Conservation (phyloP, 2,888 invertebrate species). For the Colostygia pectinataria region DNA sequence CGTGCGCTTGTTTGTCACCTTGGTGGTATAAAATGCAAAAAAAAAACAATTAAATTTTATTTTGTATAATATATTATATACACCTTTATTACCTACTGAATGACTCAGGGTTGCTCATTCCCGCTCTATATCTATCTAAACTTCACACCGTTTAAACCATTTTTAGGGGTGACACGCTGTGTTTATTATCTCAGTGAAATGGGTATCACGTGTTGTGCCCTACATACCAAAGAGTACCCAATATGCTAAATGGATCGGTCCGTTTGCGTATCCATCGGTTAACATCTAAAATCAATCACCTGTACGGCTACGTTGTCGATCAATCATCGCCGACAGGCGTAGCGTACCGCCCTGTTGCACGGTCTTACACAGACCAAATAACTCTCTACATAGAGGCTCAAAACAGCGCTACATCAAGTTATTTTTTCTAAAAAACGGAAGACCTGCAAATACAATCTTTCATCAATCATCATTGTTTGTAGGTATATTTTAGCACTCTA, state of each 20-base stretch:
- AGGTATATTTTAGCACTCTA: no score
- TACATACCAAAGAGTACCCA: conserved; percentile 27
- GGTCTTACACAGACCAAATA: conserved; percentile 11
- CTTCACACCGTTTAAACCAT: neutral
- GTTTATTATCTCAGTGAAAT: conserved; percentile 27
- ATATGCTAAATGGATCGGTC: conserved; percentile 43
- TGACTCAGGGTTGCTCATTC: no score
- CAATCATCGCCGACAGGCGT: conserved; percentile 50
- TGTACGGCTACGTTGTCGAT: conserved; percentile 43
- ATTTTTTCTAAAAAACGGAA: no score
- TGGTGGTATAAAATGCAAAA: no score
- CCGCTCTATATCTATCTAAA: no score
- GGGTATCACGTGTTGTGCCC: conserved; percentile 24
- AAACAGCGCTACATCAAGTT: no score
- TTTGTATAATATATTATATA: no score
- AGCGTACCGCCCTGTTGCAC: conserved; percentile 35
- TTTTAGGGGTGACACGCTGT: conserved; percentile 4
- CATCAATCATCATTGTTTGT: no score
- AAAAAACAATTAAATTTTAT: no score
- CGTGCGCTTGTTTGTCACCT: no score
- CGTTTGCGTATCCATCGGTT: conserved; percentile 49
- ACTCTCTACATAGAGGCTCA: neutral
- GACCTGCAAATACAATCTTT: no score
- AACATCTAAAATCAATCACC: conserved; percentile 54
- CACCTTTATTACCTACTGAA: no score